A percentile compares a stretch with the other conserved stretches of the same genome.
Evolutionary conservation across 2,113 vertebrate species (phyloP).

Genomic region (Laticauda colubrina): DNA sequence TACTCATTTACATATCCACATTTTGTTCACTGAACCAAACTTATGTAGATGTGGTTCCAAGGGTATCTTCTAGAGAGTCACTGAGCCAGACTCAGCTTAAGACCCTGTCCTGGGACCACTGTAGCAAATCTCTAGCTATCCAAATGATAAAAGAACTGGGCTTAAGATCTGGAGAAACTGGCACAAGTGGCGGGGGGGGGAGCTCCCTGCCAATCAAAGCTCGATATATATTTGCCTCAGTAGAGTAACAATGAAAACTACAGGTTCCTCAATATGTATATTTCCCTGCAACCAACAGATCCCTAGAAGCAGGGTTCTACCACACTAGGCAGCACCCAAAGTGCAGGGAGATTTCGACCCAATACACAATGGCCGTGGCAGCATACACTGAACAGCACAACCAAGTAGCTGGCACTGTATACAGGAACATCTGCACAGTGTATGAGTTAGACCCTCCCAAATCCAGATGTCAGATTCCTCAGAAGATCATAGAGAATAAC

Average conservation of each 20-base stretch:
- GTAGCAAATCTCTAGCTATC: not conserved
- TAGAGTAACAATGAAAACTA: not conserved
- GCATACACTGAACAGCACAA: not conserved
- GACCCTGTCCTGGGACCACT: not conserved
- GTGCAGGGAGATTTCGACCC: not conserved
- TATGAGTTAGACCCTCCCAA: not conserved
- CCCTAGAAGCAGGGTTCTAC: not conserved
- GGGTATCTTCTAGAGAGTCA: not conserved
- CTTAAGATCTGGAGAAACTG: not conserved
- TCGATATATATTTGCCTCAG: not conserved
- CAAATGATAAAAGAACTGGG: not conserved
- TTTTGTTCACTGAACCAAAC: not conserved
- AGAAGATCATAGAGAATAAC: not conserved
- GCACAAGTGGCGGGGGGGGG: not conserved
- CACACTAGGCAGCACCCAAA: not conserved
- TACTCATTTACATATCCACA: not conserved
- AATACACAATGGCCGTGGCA: not conserved
- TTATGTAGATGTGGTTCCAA: not conserved
- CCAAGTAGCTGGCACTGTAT: not conserved
- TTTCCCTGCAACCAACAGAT: not conserved
- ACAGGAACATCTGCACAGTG: not conserved
- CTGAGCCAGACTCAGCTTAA: not conserved
- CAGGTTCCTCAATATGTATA: not conserved
- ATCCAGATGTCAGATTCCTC: not conserved
- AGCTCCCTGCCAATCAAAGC: not conserved